A percentile compares a stretch with the other conserved stretches of the same genome.
Evolutionary conservation across 2,113 vertebrate species (phyloP).

Genomic region (Seriola dumerili): DNA sequence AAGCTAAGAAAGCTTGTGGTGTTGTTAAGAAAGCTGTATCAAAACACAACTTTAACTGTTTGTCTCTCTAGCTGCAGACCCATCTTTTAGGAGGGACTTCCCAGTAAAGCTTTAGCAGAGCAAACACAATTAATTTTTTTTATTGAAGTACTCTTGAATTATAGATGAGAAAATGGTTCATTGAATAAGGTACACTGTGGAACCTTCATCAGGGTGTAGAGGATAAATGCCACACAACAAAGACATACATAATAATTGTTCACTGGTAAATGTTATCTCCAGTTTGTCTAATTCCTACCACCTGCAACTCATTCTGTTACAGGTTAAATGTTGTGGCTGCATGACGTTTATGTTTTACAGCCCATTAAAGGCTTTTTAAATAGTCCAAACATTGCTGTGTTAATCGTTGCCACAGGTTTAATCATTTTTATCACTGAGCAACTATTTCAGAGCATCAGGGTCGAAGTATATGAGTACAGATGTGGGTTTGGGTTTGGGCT

Average conservation of each 20-base stretch:
- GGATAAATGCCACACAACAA: constrained; percentile 19
- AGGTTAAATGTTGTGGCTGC: not conserved
- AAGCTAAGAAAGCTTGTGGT: not conserved
- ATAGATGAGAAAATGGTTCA: not conserved
- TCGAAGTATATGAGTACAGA: too few relatives aligned
- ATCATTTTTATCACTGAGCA: not conserved
- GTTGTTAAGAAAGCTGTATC: not conserved
- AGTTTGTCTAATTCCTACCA: constrained; percentile 36
- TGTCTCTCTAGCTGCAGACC: not conserved
- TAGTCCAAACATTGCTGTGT: not conserved
- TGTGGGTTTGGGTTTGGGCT: too few relatives aligned
- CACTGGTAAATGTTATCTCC: not conserved
- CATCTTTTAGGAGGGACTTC: not conserved
- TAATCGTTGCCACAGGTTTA: not conserved
- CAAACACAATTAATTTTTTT: not conserved
- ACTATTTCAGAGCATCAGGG: not conserved
- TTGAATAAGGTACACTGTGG: not conserved
- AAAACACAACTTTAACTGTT: not conserved
- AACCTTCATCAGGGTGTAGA: not conserved
- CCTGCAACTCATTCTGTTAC: not conserved
- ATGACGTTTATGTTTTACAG: constrained; percentile 11
- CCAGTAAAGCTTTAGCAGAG: not conserved
- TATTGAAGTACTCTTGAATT: not conserved
- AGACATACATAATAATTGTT: not conserved
- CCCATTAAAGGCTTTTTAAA: not conserved